Base-by-base conservation (phyloP, 2,797 vertebrate genomes). In the Lagocephalus sceleratus region DNA sequence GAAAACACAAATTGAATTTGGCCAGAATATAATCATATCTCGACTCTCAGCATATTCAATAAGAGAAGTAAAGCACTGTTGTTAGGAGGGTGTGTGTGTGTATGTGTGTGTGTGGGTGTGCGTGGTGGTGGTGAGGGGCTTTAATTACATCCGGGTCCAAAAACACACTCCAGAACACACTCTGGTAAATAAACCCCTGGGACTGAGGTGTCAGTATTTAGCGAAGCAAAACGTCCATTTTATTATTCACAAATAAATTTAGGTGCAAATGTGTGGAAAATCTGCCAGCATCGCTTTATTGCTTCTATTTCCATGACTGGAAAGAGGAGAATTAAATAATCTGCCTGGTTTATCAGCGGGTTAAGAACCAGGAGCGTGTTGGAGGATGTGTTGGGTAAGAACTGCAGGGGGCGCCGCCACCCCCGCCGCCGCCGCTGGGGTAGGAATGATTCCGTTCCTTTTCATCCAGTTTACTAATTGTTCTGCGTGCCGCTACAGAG, bases 401-500 rank as follows among this genome's bases (percentile, higher is more conserved):
- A 60, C 45, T 60, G 68, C 59, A 12, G 46, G 42, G 64, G 47
- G 51, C 57, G 6, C 0, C 3, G 25, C 5, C 3, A 39, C 3
- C 10, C 2, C 5, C 11, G 29, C 4, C 2, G 7, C 29, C 2
- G 42, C 6, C 0, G 2, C 3, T 2, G 16, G 42, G 14, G 10
- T 8, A 29, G 19, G 39, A 40, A 32, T 8, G 25, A 54, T 48
- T 66, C 69, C 66, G 43, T 72, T 60, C 71, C 63, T 72, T 79
- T 66, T 81, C 50, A 82, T 83, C 87, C 74, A 59, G 68, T 89
- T 82, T 54, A 82, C 81, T 90, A 90, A 92, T 87, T 90, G 89
- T 85, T 88, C 50, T 68, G 40, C 6, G 6, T 66, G 75, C 81
- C 79, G 78, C 73, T 10, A 26, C 19, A 63, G 77, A 83, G 77